A percentile compares a stretch with the other conserved stretches of the same genome.
These are phyloP conservation scores for Euproctis similis DNA, from an alignment of 2,888 invertebrate species.

Conservation along the genomic window DNA sequence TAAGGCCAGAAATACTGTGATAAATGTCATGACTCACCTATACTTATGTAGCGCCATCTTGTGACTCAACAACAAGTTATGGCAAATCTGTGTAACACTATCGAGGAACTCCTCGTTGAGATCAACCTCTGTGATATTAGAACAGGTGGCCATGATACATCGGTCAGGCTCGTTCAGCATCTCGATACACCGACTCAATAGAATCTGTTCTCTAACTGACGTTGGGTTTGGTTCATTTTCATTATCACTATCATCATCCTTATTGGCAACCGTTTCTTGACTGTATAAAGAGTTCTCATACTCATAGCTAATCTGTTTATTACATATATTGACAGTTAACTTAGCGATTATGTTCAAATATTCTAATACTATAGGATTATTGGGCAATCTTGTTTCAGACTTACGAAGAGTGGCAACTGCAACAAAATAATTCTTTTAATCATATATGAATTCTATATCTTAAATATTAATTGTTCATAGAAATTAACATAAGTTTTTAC, in stretches of 20 bases:
- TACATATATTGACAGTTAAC: conserved; percentile 59
- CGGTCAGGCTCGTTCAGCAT: conserved; percentile 78
- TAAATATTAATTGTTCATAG: too few species aligned
- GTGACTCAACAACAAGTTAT: conserved; percentile 87
- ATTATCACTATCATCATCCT: conserved; percentile 76
- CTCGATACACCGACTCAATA: conserved; percentile 76
- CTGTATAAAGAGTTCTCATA: conserved; percentile 65
- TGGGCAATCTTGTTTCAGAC: conserved; percentile 75
- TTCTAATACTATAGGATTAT: conserved; percentile 58
- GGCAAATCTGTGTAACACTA: conserved; percentile 85
- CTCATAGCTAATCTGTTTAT: conserved; percentile 59
- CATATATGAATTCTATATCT: too few species aligned
- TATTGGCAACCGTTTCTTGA: conserved; percentile 64
- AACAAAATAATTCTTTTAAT: conserved; percentile 18
- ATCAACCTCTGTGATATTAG: conserved; percentile 69
- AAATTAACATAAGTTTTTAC: too few species aligned
- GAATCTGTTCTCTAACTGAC: conserved; percentile 58
- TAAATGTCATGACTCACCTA: conserved; percentile 75
- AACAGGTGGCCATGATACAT: conserved; percentile 54
- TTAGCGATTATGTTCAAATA: conserved; percentile 64
- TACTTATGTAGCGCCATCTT: conserved; percentile 89
- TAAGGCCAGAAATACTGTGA: not conserved
- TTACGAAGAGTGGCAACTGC: conserved; percentile 63
- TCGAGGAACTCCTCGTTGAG: conserved; percentile 76
- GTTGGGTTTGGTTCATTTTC: conserved; percentile 69